Evolutionary conservation across 2,888 invertebrate genomes (phyloP).

Genomic region (Coleophora flavipennella): DNA sequence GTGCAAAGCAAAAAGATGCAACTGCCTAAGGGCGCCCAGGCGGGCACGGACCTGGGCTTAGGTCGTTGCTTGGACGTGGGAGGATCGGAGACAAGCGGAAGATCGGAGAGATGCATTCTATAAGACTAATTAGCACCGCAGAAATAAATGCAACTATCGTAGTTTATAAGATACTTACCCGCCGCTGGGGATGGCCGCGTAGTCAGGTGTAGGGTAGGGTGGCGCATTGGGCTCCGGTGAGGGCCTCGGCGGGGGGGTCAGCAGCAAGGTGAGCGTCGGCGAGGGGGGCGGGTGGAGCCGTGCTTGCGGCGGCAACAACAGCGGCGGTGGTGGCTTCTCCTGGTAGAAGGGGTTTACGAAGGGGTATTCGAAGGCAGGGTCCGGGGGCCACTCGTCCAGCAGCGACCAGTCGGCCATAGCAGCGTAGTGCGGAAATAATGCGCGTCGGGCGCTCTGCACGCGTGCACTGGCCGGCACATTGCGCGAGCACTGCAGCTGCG

Average conservation of each 20-base stretch:
- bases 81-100: too few relatives aligned
- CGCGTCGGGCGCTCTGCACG: slow-evolving; percentile 30
- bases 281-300: slow-evolving; percentile 13
- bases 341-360: slow-evolving; percentile 25
- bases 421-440: slow-evolving; percentile 23
- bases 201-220: not conserved
- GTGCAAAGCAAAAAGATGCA: too few relatives aligned
- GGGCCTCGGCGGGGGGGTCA: slow-evolving; percentile 6
- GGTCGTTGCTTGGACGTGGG: too few relatives aligned
- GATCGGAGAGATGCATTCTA: too few relatives aligned
- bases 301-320: slow-evolving; percentile 16
- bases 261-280: slow-evolving; percentile 16
- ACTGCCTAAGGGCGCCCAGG: too few relatives aligned
- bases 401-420: slow-evolving; percentile 43
- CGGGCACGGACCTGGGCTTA: too few relatives aligned
- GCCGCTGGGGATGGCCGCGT: too few relatives aligned
- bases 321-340: slow-evolving; percentile 10
- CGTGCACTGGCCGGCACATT: slow-evolving; percentile 47
- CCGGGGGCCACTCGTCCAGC: slow-evolving; percentile 26
- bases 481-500: slow-evolving; percentile 48
- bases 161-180: too few relatives aligned
- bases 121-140: too few relatives aligned
- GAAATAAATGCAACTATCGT: too few relatives aligned
- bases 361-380: slow-evolving; percentile 23
- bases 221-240: not conserved